phyloP scores from a whole-genome alignment of 2,888 invertebrate species.

The Cylindroiulus punctatus region DNA sequence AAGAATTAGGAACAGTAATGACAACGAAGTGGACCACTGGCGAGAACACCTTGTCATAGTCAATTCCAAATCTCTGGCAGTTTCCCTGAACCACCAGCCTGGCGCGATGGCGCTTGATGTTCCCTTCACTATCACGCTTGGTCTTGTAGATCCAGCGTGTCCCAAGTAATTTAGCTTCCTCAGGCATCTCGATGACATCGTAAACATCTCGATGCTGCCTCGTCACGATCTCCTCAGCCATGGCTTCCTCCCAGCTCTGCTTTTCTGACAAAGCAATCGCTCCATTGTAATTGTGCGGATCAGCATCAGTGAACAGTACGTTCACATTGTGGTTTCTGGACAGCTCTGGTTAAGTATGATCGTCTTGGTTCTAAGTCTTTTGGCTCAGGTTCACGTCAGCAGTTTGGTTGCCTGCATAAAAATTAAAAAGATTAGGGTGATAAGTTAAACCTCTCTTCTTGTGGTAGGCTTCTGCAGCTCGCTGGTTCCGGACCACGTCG shows the following conservation, averaged over 20 bases:
- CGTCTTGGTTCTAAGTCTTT: no score
- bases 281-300: no score
- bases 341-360: no score
- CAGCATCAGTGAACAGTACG: no score
- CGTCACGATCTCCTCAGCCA: not conserved
- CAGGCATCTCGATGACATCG: not conserved
- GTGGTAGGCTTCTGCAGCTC: no score
- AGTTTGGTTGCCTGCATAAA: no score
- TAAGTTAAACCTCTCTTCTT: no score
- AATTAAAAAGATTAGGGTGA: no score
- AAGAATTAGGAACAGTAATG: not conserved
- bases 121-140: not conserved
- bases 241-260: not conserved
- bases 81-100: not conserved
- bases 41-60: not conserved
- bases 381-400: no score
- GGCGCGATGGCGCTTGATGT: not conserved
- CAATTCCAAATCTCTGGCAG: not conserved
- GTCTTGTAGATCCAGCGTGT: not conserved
- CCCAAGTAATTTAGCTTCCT: not conserved
- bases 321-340: no score
- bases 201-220: not conserved
- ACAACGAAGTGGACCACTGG: not conserved
- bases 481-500: no score
- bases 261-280: no score